Base-by-base conservation (phyloP, 2,113 vertebrate species). In the Apodemus sylvaticus region DNA sequence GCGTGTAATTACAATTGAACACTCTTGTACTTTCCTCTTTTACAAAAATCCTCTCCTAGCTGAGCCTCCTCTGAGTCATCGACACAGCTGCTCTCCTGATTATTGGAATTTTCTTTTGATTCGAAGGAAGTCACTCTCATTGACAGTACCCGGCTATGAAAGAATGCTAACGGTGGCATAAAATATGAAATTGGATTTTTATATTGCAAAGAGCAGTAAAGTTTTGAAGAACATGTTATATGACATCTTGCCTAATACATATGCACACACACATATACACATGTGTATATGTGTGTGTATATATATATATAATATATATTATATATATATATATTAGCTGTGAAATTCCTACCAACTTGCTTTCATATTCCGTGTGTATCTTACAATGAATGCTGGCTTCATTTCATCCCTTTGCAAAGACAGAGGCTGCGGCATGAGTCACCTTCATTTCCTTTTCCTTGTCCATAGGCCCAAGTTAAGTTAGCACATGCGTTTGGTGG, bases 1-100 rank as follows among this genome's bases (percentile, higher is more conserved):
- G 42, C 91, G n/a, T 97, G 60, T 97, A 96, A 98, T 97, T 97
- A 97, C 96, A 94, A 94, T 97, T 94, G 97, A 91, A 96, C 90
- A 86, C 96, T 82, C 97, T 98, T 97, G 94, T 97, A 55, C 94
- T 97, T 34, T 70, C 88, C 42, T 94, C 93, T 92, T 95, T 96
- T 12, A 82, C 58, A 86, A 91, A 97, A 97, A 76, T 91, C 95
- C 94, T 90, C 88, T 94, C 88, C 94, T 86, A 73, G 88, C 96
- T 83, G 87, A 96, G 94, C 92, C 88, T 90, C 66, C 88, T 22
- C 34, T 98, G 97, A 98, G 93, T 98, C 97, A 98, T 97, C 94
- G 31, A 12, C 86, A 76, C 97, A 97, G 97, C 97, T 98, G 97
- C 34, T 97, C 96, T 93, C 87, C 96, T 96, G 96, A 97, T 92